Evolutionary conservation across 2,113 vertebrate genomes (phyloP).

Genomic region (Regulus satrapa): DNA sequence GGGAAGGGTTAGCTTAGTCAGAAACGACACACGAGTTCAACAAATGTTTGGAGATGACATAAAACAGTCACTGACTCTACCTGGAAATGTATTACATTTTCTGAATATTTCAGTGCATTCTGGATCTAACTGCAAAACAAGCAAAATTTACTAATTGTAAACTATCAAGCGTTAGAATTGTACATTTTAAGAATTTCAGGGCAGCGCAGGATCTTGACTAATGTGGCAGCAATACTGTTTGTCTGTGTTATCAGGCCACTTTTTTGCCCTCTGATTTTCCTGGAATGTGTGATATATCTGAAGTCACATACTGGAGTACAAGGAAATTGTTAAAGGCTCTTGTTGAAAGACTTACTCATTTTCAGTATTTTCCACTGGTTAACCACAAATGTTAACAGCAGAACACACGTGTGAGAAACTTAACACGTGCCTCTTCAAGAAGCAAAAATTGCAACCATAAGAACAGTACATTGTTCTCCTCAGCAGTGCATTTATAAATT

Average conservation of each 20-base stretch:
- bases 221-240: neutral
- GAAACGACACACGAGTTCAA: neutral
- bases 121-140: neutral
- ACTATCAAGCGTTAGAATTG: neutral
- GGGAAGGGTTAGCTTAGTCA: neutral
- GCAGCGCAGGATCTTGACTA: neutral
- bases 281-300: neutral
- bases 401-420: neutral
- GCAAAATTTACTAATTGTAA: neutral
- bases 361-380: constrained; percentile 39
- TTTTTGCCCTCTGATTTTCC: neutral
- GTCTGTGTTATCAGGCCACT: neutral
- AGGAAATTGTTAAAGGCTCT: neutral
- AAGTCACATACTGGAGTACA: neutral
- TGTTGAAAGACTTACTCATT: neutral
- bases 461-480: neutral
- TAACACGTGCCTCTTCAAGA: neutral
- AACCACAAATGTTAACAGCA: neutral
- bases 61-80: neutral
- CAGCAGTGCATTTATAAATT: neutral
- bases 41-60: rapidly evolving
- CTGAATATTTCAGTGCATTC: neutral
- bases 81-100: neutral
- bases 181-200: neutral
- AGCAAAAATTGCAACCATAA: neutral